Evolutionary conservation across 2,888 invertebrate genomes (phyloP).

Genomic region (Eueremaeus valkanovi): DNA sequence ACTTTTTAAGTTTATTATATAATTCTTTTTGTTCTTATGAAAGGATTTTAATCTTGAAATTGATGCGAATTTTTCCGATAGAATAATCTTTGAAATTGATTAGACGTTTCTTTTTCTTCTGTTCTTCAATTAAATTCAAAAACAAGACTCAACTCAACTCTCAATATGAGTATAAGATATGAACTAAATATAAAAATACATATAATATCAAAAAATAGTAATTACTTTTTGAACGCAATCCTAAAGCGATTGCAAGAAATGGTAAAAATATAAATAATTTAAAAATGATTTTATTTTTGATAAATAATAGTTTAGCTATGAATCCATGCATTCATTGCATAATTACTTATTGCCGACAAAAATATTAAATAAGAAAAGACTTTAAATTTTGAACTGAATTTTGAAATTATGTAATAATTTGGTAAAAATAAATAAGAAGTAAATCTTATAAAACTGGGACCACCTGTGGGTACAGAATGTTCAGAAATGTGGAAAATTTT

Average conservation of each 20-base stretch:
- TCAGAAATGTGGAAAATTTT: background rate
- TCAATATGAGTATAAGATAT: background rate
- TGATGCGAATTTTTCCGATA: background rate
- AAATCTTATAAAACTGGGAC: too few species aligned
- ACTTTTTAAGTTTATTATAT: background rate
- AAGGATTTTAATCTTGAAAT: background rate
- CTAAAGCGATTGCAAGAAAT: background rate
- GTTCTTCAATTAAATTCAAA: too few species aligned
- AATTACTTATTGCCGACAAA: background rate
- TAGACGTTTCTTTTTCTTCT: too few species aligned
- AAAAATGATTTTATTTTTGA: background rate
- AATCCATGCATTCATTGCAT: background rate
- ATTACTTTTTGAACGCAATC: slow-evolving; percentile 1
- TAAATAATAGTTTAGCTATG: background rate
- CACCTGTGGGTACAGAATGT: background rate
- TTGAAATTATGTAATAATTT: background rate
- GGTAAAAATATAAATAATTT: background rate
- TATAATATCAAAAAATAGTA: background rate
- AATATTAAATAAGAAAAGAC: background rate
- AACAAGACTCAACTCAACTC: background rate
- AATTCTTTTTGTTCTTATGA: too few species aligned
- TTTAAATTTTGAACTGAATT: background rate
- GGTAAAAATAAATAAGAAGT: background rate
- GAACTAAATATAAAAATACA: background rate
- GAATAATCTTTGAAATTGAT: too few species aligned